These are phyloP conservation scores for Argyrosomus japonicus DNA, from an alignment of 2,113 vertebrate species.

Conservation along the genomic window DNA sequence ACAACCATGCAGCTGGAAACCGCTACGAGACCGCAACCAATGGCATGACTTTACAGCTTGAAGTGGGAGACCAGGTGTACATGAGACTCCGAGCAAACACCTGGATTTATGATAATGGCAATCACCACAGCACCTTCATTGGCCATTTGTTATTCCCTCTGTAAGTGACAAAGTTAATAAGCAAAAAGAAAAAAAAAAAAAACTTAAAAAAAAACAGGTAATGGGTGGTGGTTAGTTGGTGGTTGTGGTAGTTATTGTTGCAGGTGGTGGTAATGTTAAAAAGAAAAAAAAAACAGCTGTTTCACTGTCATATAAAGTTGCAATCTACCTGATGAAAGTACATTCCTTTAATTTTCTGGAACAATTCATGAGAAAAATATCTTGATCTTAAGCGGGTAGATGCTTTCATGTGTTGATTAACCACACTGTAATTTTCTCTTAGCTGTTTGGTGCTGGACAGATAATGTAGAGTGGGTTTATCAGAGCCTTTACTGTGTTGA, in stretches of 20 bases:
- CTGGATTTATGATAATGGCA: slow-evolving; percentile 34
- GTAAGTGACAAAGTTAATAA: neutral
- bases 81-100: neutral
- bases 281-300: neutral
- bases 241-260: too few species aligned
- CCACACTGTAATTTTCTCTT: too few species aligned
- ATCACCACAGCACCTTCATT: slow-evolving; percentile 54
- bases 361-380: too few species aligned
- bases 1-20: slow-evolving; percentile 4
- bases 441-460: too few species aligned
- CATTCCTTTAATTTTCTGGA: too few species aligned
- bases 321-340: too few species aligned
- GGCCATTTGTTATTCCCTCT: slow-evolving; percentile 60
- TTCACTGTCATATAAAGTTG: too few species aligned
- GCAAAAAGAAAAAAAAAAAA: too few species aligned
- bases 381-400: too few species aligned
- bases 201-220: neutral
- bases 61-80: slow-evolving; percentile 61
- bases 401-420: too few species aligned
- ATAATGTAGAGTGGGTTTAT: too few species aligned
- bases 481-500: too few species aligned
- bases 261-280: neutral
- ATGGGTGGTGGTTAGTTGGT: neutral
- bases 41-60: slow-evolving; percentile 51
- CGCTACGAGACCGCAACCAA: slow-evolving; percentile 40